phyloP scores from a whole-genome alignment of 2,113 vertebrate species.

The Anolis sagrei region DNA sequence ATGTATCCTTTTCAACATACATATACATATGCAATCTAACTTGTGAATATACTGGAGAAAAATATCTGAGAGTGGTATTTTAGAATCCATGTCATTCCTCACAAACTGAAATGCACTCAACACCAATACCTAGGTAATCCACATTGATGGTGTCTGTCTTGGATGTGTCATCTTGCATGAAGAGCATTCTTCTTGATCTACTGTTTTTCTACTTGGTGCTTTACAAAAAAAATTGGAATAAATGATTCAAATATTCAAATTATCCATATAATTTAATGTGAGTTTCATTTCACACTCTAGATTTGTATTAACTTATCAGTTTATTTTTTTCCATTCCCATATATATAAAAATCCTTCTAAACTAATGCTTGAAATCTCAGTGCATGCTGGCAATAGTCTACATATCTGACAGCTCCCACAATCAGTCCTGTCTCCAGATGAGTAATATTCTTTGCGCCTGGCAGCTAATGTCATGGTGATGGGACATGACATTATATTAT shows the following conservation, averaged over 20 bases:
- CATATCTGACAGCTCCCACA: constrained; percentile 33
- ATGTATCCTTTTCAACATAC: too few species aligned
- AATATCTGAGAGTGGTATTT: not conserved
- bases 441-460: constrained; percentile 44
- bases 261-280: constrained; percentile 20
- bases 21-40: too few species aligned
- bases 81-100: not conserved
- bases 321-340: constrained; percentile 13
- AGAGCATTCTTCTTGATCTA: not conserved
- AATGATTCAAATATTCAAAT: constrained; percentile 10
- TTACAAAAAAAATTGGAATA: not conserved
- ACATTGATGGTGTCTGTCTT: constrained; percentile 2
- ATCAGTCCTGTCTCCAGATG: constrained; percentile 23
- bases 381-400: not conserved
- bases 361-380: constrained; percentile 24
- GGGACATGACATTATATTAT: constrained; percentile 58
- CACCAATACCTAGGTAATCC: too few species aligned
- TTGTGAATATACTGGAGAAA: not conserved
- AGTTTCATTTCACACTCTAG: not conserved
- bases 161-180: not conserved
- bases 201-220: not conserved
- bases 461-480: constrained; percentile 46
- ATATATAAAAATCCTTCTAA: not conserved
- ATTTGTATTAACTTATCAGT: not conserved
- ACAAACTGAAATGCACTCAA: not conserved